Conservation (phyloP, 2,797 vertebrate species). For the Neosalanx taihuensis region DNA sequence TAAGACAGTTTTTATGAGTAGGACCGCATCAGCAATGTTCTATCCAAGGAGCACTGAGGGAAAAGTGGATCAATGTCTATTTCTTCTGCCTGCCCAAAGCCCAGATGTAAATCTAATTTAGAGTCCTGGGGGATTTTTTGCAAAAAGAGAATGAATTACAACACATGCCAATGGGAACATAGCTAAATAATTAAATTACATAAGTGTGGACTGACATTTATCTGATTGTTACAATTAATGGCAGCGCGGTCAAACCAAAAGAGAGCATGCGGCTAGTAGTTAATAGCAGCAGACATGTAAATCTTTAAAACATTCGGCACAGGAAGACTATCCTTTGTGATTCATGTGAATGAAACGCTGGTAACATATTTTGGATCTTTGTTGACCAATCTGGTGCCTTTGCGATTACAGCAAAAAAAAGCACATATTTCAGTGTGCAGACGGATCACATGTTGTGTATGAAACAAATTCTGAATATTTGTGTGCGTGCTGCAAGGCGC, state of each 20-base stretch:
- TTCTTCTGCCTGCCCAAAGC: constrained; percentile 46
- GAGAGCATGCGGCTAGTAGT: constrained; percentile 30
- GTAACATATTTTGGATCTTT: constrained; percentile 38
- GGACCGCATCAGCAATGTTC: constrained; percentile 27
- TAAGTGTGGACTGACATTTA: constrained; percentile 63
- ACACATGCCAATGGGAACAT: constrained; percentile 58
- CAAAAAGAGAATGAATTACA: constrained; percentile 60
- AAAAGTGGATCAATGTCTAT: constrained; percentile 63
- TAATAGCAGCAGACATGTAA: constrained; percentile 30
- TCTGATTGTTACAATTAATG: constrained; percentile 57
- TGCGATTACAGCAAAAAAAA: not conserved
- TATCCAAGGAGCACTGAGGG: constrained; percentile 28
- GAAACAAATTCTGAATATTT: not conserved
- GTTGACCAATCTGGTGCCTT: constrained; percentile 21
- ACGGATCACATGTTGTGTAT: not conserved
- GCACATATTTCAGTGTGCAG: not conserved
- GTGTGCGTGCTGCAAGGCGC: too few species aligned
- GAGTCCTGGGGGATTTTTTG: constrained; percentile 40
- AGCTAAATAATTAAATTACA: constrained; percentile 63
- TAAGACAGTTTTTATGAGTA: constrained; percentile 25
- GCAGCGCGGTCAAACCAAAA: constrained; percentile 42
- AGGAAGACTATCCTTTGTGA: constrained; percentile 1
- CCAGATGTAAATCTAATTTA: constrained; percentile 65
- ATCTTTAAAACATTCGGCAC: constrained; percentile 29
- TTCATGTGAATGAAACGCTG: constrained; percentile 43